Percentiles rank a stretch among this genome's conserved stretches.
phyloP scores from a whole-genome alignment of 2,797 vertebrate genomes.

The Jordanella pulchra region DNA sequence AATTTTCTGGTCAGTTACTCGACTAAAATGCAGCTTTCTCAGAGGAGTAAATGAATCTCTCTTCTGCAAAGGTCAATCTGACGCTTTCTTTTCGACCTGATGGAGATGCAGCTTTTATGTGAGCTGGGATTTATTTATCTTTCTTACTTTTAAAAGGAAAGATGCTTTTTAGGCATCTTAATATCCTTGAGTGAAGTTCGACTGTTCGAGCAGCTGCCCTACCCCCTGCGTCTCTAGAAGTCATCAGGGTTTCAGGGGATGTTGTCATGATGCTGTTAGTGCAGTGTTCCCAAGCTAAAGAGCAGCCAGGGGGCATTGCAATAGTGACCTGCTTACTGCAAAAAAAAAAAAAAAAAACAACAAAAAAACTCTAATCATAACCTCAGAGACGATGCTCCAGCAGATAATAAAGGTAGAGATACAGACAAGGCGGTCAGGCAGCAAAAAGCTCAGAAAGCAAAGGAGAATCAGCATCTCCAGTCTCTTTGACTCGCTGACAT shows the following conservation, averaged over 20 bases:
- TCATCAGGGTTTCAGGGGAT: conserved; percentile 28
- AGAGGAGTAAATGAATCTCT: conserved; percentile 16
- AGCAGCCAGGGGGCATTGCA: conserved; percentile 64
- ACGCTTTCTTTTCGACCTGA: not conserved
- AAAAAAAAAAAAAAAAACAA: conserved; percentile 26
- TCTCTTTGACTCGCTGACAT: conserved; percentile 46
- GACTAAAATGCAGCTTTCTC: conserved; percentile 8
- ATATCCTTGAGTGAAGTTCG: conserved; percentile 32
- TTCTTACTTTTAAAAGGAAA: conserved; percentile 7
- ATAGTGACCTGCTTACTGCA: conserved; percentile 75
- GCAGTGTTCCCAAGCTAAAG: conserved; percentile 44
- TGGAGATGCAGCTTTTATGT: not conserved
- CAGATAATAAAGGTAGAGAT: conserved; percentile 35
- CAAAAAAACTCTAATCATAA: conserved; percentile 46
- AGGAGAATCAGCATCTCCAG: conserved; percentile 31
- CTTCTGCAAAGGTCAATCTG: conserved; percentile 10
- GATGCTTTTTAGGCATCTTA: conserved; percentile 25
- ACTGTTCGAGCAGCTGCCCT: conserved; percentile 21
- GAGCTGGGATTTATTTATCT: not conserved
- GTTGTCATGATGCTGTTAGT: conserved; percentile 51
- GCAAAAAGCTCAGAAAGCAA: conserved; percentile 37
- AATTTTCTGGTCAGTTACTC: conserved; percentile 32
- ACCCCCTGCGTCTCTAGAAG: conserved; percentile 2
- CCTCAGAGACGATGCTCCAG: conserved; percentile 48
- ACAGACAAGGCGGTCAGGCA: conserved; percentile 27